phyloP scores from a whole-genome alignment of 2,888 invertebrate species.

The Chymomyza procnemis region DNA sequence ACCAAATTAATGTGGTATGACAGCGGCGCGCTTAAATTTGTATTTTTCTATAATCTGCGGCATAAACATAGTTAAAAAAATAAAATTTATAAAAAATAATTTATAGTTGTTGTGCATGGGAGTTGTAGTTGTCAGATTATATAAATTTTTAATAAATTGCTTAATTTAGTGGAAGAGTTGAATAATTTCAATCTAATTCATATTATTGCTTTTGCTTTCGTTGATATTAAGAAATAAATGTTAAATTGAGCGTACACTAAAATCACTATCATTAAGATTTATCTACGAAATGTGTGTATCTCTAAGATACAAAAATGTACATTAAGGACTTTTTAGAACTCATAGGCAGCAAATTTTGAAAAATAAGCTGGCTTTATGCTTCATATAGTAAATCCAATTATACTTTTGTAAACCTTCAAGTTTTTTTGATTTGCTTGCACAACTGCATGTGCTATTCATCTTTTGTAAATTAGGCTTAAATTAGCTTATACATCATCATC shows the following conservation, averaged over 20 bases:
- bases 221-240: not conserved
- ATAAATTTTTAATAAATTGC: slow-evolving; percentile 70
- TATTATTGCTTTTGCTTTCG: slow-evolving; percentile 40
- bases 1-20: slow-evolving; percentile 53
- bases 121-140: slow-evolving; percentile 64
- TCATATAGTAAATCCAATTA: too few species aligned
- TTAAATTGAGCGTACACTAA: not conserved
- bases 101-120: slow-evolving; percentile 45
- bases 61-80: slow-evolving; percentile 9
- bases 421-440: too few species aligned
- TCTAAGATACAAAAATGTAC: not conserved
- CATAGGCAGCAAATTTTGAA: too few species aligned
- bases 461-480: too few species aligned
- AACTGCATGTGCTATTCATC: too few species aligned
- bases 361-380: too few species aligned
- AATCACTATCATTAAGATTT: not conserved
- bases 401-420: too few species aligned
- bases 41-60: slow-evolving; percentile 43
- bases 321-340: not conserved
- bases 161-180: slow-evolving; percentile 66
- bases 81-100: slow-evolving; percentile 41
- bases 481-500: too few species aligned
- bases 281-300: not conserved
- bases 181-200: not conserved
- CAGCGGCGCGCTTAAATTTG: slow-evolving; percentile 47